Conservation (phyloP, 1,140 invertebrate species). For the Phenacoccus solenopsis region DNA sequence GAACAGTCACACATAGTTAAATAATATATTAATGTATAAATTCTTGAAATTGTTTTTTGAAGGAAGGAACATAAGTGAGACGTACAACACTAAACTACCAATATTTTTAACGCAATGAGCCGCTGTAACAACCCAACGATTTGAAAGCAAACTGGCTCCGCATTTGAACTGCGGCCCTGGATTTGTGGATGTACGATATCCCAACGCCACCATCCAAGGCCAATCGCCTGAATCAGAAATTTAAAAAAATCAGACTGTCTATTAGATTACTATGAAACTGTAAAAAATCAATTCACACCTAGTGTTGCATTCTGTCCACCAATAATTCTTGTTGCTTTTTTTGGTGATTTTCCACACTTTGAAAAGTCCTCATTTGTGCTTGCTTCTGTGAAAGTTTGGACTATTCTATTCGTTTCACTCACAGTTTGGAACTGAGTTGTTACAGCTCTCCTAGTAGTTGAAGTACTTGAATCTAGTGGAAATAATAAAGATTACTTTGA, state of each 20-base stretch:
- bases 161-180: not conserved
- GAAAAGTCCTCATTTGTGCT: not conserved
- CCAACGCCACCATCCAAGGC: conserved; percentile 41
- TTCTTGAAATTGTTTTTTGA: not conserved
- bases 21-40: not conserved
- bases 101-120: conserved; percentile 13
- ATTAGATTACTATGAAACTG: not conserved
- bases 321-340: not conserved
- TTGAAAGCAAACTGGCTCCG: conserved; percentile 9
- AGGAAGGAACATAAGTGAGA: not conserved
- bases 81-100: not conserved
- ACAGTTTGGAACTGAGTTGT: too few species aligned
- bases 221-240: conserved; percentile 31
- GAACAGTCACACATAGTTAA: not conserved
- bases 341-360: not conserved
- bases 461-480: too few species aligned
- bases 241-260: not conserved
- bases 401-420: too few species aligned
- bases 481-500: too few species aligned
- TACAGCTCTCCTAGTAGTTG: too few species aligned
- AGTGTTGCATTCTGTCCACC: not conserved
- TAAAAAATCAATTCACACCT: not conserved
- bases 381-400: too few species aligned
- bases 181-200: conserved; percentile 23
- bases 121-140: conserved; percentile 7